Evolutionary conservation across 1,140 invertebrate genomes (phyloP).

Genomic region (Metopolophium dirhodum): DNA sequence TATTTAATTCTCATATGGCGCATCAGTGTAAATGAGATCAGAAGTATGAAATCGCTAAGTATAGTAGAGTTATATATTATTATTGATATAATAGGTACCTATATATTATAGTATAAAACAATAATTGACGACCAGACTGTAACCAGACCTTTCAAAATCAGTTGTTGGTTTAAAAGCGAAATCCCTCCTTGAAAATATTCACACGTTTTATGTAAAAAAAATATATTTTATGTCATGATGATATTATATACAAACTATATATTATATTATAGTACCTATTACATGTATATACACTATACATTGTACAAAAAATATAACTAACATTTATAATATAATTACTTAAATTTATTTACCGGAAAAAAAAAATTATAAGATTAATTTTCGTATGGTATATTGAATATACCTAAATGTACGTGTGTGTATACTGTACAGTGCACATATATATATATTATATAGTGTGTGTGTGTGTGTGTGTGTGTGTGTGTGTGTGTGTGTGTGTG

Average conservation of each 20-base stretch:
- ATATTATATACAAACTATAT: not conserved
- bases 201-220: not conserved
- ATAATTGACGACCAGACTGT: not conserved
- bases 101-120: not conserved
- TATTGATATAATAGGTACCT: not conserved
- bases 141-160: not conserved
- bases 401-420: not conserved
- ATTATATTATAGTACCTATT: not conserved
- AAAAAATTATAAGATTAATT: not conserved
- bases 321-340: not conserved
- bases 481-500: not conserved
- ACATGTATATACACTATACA: not conserved
- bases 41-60: not conserved
- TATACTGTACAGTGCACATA: not conserved
- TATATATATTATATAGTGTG: not conserved
- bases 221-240: not conserved
- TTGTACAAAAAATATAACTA: not conserved
- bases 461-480: too few relatives aligned
- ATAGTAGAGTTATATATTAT: not conserved
- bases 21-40: too few relatives aligned
- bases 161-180: not conserved
- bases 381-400: not conserved
- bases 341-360: conserved; percentile 17
- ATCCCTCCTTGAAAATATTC: not conserved
- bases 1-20: too few relatives aligned